These are phyloP conservation scores for Botia almorhae DNA, from an alignment of 2,797 vertebrate species.

Conservation along the genomic window DNA sequence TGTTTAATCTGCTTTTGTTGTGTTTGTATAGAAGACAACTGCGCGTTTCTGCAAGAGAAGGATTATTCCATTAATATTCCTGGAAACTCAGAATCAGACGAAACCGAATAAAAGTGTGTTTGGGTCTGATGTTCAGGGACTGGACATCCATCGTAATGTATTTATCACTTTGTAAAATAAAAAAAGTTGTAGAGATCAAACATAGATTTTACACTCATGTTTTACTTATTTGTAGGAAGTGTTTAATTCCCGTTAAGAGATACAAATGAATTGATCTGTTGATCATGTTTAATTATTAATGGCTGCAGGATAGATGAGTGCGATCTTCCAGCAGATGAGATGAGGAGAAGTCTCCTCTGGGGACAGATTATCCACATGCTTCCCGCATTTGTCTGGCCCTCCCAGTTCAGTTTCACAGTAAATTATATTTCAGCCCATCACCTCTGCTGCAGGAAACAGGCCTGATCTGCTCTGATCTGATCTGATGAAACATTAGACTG, in stretches of 20 bases:
- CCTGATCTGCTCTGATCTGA: no score
- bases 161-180: no score
- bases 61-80: no score
- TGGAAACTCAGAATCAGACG: no score
- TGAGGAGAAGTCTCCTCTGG: conserved; percentile 22
- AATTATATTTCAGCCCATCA: conserved; percentile 42
- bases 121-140: no score
- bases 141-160: no score
- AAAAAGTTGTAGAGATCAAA: no score
- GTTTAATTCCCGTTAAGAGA: conserved; percentile 15
- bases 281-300: conserved; percentile 69
- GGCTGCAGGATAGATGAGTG: conserved; percentile 59
- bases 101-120: no score
- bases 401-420: conserved; percentile 12
- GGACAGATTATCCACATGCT: conserved; percentile 8
- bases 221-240: neutral
- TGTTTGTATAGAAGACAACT: no score
- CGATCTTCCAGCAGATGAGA: conserved; percentile 63
- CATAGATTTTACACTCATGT: neutral
- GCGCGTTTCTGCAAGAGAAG: no score
- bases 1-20: no score
- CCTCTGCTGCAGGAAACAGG: conserved; percentile 20
- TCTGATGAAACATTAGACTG: conserved; percentile 24
- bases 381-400: conserved; percentile 22
- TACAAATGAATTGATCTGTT: conserved; percentile 24